Conservation (phyloP, 30 jellyfish, hydroid and myxozoan genomes). For the Nemopilema nomurai region DNA sequence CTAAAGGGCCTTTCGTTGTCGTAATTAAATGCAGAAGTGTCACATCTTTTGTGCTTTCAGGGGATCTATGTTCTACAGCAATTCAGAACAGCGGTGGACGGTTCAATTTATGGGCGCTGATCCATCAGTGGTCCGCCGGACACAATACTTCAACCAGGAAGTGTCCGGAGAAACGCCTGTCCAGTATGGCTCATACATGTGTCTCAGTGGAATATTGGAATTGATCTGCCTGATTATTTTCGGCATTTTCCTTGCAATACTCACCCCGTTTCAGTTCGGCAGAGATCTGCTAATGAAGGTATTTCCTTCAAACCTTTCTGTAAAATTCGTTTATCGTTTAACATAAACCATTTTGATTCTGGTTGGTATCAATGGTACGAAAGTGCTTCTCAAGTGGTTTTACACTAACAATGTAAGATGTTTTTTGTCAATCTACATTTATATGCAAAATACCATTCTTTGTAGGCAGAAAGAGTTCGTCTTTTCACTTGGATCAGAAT, state of each 20-base stretch:
- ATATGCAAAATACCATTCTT: no score
- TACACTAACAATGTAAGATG: no score
- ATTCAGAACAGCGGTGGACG: slow-evolving; percentile 77
- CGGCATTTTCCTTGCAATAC: slow-evolving; percentile 58
- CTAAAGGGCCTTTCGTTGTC: no score
- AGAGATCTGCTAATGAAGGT: slow-evolving; percentile 77
- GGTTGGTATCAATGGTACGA: neutral
- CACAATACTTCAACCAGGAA: slow-evolving; percentile 69
- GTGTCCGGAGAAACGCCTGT: slow-evolving; percentile 67
- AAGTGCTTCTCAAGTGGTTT: no score
- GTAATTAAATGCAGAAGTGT: neutral
- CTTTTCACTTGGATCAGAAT: no score
- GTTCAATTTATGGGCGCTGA: slow-evolving; percentile 91
- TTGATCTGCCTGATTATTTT: slow-evolving; percentile 52
- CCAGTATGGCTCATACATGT: slow-evolving; percentile 76
- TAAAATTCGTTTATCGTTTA: no score
- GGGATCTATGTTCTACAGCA: slow-evolving; percentile 67
- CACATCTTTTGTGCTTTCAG: slow-evolving; percentile 30
- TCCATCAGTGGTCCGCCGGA: slow-evolving; percentile 94
- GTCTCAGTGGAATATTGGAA: slow-evolving; percentile 41
- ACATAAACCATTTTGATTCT: no score
- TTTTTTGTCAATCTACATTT: no score
- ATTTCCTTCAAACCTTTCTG: no score
- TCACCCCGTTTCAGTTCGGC: slow-evolving; percentile 77
- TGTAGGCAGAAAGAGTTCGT: no score